phyloP scores from a whole-genome alignment of 2,888 invertebrate genomes.

The Polydrusus cervinus region DNA sequence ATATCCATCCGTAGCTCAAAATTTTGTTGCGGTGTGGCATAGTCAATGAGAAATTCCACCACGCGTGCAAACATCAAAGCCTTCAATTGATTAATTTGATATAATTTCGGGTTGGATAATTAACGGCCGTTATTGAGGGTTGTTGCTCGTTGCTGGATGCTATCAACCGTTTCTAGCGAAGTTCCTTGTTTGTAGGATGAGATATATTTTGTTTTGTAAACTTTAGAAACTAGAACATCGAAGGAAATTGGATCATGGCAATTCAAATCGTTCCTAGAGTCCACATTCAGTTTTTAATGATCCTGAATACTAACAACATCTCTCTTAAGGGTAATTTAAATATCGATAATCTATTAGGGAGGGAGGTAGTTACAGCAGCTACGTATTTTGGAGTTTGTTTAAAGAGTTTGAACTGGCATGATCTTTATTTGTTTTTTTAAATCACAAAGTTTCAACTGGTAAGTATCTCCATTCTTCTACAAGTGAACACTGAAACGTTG shows the following conservation, averaged over 20 bases:
- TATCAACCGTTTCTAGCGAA: neutral
- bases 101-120: constrained; percentile 31
- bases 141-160: neutral
- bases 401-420: too few species aligned
- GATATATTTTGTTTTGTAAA: neutral
- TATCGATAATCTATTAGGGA: too few species aligned
- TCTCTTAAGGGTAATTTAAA: too few species aligned
- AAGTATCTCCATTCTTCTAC: too few species aligned
- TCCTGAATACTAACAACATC: too few species aligned
- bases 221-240: neutral
- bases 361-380: too few species aligned
- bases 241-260: neutral
- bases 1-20: constrained; percentile 7
- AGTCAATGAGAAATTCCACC: constrained; percentile 13
- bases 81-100: constrained; percentile 38
- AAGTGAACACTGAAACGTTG: too few species aligned
- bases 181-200: neutral
- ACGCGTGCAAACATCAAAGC: constrained; percentile 26
- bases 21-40: constrained; percentile 14
- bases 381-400: too few species aligned
- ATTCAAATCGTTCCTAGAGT: too few species aligned
- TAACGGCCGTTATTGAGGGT: constrained; percentile 6
- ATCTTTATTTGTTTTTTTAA: too few species aligned
- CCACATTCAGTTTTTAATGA: too few species aligned
- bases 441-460: too few species aligned